Percentiles rank a stretch among this genome's conserved stretches.
phyloP scores from a whole-genome alignment of 2,888 invertebrate genomes.

The Pheosia gnoma region DNA sequence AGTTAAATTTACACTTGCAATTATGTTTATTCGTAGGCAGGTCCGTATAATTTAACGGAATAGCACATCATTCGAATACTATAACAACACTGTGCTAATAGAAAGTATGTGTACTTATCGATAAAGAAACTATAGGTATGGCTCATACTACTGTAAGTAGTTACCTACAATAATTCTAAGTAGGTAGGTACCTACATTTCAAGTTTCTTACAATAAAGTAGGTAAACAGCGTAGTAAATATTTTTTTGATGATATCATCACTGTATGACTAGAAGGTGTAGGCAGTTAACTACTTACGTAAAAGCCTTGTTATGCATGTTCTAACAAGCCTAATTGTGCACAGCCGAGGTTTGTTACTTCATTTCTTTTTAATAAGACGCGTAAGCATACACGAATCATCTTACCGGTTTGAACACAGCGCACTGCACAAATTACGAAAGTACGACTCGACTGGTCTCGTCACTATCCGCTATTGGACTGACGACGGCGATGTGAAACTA shows the following conservation, averaged over 20 bases:
- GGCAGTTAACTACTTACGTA: slow-evolving; percentile 6
- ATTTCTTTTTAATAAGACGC: slow-evolving; percentile 40
- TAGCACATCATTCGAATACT: too few relatives aligned
- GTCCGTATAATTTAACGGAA: too few relatives aligned
- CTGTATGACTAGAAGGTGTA: slow-evolving; percentile 11
- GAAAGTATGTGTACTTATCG: too few relatives aligned
- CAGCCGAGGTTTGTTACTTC: slow-evolving; percentile 18
- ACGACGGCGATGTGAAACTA: slow-evolving; percentile 44
- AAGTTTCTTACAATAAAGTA: neutral
- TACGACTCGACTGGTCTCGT: slow-evolving; percentile 39
- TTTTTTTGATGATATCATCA: slow-evolving; percentile 33
- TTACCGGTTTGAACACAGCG: slow-evolving; percentile 52
- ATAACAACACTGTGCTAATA: too few relatives aligned
- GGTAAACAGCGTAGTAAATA: slow-evolving; percentile 11
- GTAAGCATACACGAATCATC: slow-evolving; percentile 39
- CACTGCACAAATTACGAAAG: slow-evolving; percentile 35
- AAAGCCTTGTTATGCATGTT: slow-evolving; percentile 24
- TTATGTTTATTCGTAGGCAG: too few relatives aligned
- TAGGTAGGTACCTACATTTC: neutral
- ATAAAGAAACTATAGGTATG: too few relatives aligned
- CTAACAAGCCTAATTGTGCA: slow-evolving; percentile 35
- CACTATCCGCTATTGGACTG: slow-evolving; percentile 49
- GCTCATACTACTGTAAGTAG: too few relatives aligned
- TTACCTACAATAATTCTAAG: too few relatives aligned
- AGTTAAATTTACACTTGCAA: too few relatives aligned